Conservation (phyloP, 2,113 vertebrate species). For the Neoarius graeffei region DNA sequence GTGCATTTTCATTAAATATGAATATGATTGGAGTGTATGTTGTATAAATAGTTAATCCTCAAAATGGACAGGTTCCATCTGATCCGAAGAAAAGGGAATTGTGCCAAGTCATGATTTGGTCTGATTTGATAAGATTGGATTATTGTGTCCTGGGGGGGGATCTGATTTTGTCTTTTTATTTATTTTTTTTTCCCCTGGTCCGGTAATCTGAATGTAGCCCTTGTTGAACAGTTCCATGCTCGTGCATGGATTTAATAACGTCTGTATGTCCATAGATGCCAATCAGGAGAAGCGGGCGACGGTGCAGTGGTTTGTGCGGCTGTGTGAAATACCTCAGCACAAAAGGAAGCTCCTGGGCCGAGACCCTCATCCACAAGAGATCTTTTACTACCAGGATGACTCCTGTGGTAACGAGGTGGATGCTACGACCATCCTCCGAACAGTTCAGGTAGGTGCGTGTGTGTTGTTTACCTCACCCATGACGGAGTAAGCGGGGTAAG, state of each 20-base stretch:
- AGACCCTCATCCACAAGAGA: constrained; percentile 75
- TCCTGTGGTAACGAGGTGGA: constrained; percentile 77
- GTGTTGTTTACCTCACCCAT: no score
- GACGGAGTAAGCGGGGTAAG: no score
- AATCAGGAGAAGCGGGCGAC: constrained; percentile 74
- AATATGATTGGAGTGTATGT: not conserved
- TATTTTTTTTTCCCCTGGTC: not conserved
- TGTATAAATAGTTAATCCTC: not conserved
- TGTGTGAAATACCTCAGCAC: constrained; percentile 77
- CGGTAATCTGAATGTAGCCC: not conserved
- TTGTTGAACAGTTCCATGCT: not conserved
- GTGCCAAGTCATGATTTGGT: no score
- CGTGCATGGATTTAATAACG: not conserved
- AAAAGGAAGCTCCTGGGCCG: constrained; percentile 80
- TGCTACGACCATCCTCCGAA: constrained; percentile 81
- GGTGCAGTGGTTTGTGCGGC: constrained; percentile 86
- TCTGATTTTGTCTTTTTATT: not conserved
- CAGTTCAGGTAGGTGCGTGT: constrained; percentile 68
- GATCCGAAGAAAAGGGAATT: not conserved
- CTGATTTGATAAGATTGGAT: not conserved
- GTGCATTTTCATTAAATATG: not conserved
- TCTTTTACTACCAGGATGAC: constrained; percentile 80
- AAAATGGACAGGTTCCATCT: not conserved
- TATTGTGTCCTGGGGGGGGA: not conserved
- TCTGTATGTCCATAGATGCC: constrained; percentile 63